Conservation (phyloP, 2,113 vertebrate species). For the Rhegmatorhina hoffmannsi region DNA sequence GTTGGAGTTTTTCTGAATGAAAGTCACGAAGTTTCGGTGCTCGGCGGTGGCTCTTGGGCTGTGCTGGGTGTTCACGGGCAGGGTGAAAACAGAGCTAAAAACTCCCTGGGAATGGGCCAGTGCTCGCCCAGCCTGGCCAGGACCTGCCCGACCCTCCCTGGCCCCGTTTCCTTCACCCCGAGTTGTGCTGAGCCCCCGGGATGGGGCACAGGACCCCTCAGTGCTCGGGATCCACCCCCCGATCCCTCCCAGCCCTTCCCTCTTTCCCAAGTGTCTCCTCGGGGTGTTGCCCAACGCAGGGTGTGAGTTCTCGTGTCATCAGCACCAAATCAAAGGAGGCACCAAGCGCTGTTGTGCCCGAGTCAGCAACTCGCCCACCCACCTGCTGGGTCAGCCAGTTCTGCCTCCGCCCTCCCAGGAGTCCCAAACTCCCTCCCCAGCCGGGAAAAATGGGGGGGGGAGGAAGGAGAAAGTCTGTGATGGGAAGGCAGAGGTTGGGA, state of each 20-base stretch:
- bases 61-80: fast-evolving
- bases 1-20: background rate
- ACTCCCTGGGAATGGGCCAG: background rate
- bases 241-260: background rate
- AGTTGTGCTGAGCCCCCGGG: background rate
- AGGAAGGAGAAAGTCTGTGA: background rate
- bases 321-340: background rate
- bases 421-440: background rate
- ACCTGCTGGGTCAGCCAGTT: background rate
- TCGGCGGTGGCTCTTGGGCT: fast-evolving
- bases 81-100: fast-evolving
- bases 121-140: fast-evolving
- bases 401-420: fast-evolving
- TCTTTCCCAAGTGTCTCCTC: background rate
- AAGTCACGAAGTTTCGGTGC: fast-evolving
- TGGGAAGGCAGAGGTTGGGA: background rate
- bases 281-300: background rate
- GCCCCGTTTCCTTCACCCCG: fast-evolving
- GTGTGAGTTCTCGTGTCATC: background rate
- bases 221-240: fast-evolving
- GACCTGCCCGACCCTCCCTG: background rate
- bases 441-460: fast-evolving
- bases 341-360: background rate
- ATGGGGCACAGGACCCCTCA: too few species aligned
- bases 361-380: background rate